These are phyloP conservation scores for Polypterus senegalus DNA, from an alignment of 2,113 vertebrate species.

Conservation along the genomic window DNA sequence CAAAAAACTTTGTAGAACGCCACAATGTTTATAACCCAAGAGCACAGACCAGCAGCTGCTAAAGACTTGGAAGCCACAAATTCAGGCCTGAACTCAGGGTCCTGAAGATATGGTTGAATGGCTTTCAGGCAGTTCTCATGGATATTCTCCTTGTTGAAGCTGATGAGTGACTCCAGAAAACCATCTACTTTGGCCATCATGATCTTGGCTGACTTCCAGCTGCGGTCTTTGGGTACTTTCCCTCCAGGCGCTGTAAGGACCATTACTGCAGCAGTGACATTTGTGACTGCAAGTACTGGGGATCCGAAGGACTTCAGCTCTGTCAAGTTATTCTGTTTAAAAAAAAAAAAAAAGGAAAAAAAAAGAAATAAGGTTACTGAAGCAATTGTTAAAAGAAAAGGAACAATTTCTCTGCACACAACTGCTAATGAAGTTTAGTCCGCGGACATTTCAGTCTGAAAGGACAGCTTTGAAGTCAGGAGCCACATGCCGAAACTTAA, in stretches of 20 bases:
- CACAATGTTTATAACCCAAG: conserved; percentile 87
- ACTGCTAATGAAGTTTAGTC: conserved; percentile 21
- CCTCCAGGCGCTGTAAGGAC: conserved; percentile 66
- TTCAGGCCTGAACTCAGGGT: conserved; percentile 74
- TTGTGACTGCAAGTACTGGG: conserved; percentile 73
- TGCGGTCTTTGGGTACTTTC: conserved; percentile 78
- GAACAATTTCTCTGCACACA: not conserved
- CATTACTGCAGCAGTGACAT: conserved; percentile 83
- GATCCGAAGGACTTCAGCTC: conserved; percentile 87
- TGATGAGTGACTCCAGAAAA: conserved; percentile 76
- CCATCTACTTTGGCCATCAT: conserved; percentile 78
- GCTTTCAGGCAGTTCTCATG: conserved; percentile 79
- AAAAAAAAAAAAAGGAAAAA: conserved; percentile 11
- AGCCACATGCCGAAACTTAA: conserved; percentile 29
- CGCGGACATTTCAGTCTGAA: conserved; percentile 20
- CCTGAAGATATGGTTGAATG: conserved; percentile 74
- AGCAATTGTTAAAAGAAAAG: not conserved
- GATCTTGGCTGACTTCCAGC: conserved; percentile 81
- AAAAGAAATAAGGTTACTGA: conserved; percentile 10
- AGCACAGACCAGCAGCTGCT: conserved; percentile 80
- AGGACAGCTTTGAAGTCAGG: conserved; percentile 21
- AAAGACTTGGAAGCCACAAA: conserved; percentile 70
- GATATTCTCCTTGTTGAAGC: conserved; percentile 87
- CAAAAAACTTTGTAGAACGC: conserved; percentile 75
- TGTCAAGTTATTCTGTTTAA: conserved; percentile 71